Evolutionary conservation across 2,113 vertebrate species (phyloP), one percentile per base, ranked within the genome.

Genomic region (Phainopepla nitens): DNA sequence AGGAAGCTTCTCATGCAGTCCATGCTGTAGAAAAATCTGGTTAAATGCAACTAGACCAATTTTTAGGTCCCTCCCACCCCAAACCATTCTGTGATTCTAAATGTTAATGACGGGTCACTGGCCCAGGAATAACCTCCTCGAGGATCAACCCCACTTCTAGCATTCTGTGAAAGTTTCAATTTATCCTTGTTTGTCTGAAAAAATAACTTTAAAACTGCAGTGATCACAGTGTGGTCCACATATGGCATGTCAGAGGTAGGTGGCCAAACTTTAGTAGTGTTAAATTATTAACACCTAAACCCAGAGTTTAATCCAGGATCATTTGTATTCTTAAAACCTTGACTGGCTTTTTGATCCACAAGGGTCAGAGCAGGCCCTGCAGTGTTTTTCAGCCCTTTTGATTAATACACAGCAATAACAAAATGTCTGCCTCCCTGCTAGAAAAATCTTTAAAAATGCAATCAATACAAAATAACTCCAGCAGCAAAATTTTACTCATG

Each of bases 401-500:
- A 92, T 93, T 94, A 92, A 96, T 78, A 71, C 56, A 42, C 18
- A 62, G 44, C 92, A 78, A 53, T 91, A 95, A 80, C 68, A 92
- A 93, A 92, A 90, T 60, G 31, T 79, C 64, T 93, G 13, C 82
- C 56, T 77, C 84, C 71, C 33, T 83, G 84, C 82, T 94, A 92
- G 82, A 81, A 83, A 88, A 93, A 93, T 94, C 93, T 94, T 95
- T 93, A 39, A 64, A 86, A 89, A 90, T 61, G 42, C 68, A 90
- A 71, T 94, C 96, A 88, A 92, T 90, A 90, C 17, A 57, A 92
- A 95, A 72, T 58, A 96, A 71, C 60, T 91, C 82, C 60, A 61
- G 79, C 68, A 89, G 82, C 49, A 73, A 68, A 64, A n/a, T 83
- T 89, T 92, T 88, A 78, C 85, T 88, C 41, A 3, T 51, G 65